Percentiles rank a stretch among this genome's conserved stretches.
Evolutionary conservation across 2,888 invertebrate genomes (phyloP).

Genomic region (Parelbella ahira): DNA sequence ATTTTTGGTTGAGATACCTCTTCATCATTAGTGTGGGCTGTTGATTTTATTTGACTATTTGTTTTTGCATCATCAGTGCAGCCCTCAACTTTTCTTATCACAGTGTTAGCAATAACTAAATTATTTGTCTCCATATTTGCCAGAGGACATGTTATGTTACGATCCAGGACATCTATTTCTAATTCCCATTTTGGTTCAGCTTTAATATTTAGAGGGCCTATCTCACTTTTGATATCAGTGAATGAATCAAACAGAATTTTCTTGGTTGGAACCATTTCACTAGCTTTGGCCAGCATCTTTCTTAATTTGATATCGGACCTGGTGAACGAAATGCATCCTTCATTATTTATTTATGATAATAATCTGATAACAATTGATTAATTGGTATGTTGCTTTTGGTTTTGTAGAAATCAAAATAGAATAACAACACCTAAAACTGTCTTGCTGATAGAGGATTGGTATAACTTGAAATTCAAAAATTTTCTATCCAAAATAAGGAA

Average conservation of each 20-base stretch:
- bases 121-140: constrained; percentile 44
- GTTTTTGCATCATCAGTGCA: constrained; percentile 37
- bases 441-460: too few relatives aligned
- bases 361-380: too few relatives aligned
- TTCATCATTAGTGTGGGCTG: too few relatives aligned
- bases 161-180: constrained; percentile 56
- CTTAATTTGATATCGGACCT: constrained; percentile 68
- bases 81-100: constrained; percentile 69
- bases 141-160: constrained; percentile 39
- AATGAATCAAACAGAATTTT: constrained; percentile 74
- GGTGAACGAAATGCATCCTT: not conserved
- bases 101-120: constrained; percentile 70
- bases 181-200: constrained; percentile 71
- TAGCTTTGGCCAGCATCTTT: constrained; percentile 47
- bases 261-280: constrained; percentile 54
- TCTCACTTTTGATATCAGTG: constrained; percentile 73
- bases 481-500: too few relatives aligned
- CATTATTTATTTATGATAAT: too few relatives aligned
- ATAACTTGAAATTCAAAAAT: not conserved
- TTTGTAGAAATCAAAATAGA: too few relatives aligned
- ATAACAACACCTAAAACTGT: too few relatives aligned
- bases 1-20: too few relatives aligned
- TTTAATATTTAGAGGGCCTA: constrained; percentile 61
- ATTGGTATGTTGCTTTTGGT: too few relatives aligned
- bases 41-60: too few relatives aligned